Base-by-base conservation (phyloP, 2,113 vertebrate species). In the Lates calcarifer region DNA sequence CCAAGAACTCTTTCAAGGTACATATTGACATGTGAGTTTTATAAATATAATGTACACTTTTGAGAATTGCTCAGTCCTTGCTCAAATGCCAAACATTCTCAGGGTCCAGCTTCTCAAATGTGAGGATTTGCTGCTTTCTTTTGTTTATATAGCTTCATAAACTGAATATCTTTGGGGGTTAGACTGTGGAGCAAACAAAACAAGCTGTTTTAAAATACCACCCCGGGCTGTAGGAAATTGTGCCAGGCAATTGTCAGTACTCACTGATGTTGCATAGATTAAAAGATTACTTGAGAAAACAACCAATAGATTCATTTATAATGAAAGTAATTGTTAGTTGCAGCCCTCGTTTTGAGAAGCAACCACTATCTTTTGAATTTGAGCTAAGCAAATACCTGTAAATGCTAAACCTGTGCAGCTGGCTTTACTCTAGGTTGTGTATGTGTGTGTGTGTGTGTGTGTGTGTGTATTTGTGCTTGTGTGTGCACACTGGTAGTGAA, bases 361-460 rank as follows among this genome's bases (percentile, higher is more conserved):
- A 78, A 6, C 24, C 26, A 22, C 58, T 43, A 6, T 2, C 20
- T 29, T 28, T 56, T 20, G 47, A 69, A n/a, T 74, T 31, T 22
- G n/a, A 71, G 62, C 22, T 60, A 7, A 51, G 14, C 9, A 43
- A 47, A 61, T 77, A 20, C 39, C 43, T 69, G 26, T n/a, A 8
- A 26, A 31, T 55, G 53, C 41, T 18, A 57, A 81, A 77, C 78
- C 70, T 35, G 70, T 60, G 66, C 51, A 64, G 61, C 81, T 77
- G 66, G 63, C 58, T 79, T 66, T 4, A 35, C 49, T 33, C 64
- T 2, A 17, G 43, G 22, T 13, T 51, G 33, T 29, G 35, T 29
- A 0, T 14, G 15, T 69, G 45, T 56, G 24, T 66, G 35, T 57
- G 12, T 80, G 70, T 49, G 26, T 67, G 37, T 62, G n/a, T 58